Evolutionary conservation across 2,797 vertebrate genomes (phyloP), one percentile per base, ranked within the genome.

Genomic region (Dendrocincla tyrannina): DNA sequence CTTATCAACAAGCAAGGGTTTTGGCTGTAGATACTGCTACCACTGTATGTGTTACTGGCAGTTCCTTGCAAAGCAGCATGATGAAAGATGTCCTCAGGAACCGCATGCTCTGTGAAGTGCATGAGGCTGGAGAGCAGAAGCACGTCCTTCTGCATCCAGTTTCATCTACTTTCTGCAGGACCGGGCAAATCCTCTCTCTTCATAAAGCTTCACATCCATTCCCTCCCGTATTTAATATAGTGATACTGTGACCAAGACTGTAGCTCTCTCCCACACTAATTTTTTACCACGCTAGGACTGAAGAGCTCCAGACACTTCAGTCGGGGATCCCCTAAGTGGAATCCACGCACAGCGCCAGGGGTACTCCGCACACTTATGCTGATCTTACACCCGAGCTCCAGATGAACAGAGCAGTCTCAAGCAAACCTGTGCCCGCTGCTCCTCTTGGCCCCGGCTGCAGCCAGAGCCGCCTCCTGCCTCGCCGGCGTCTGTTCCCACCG

Each of bases 301-400:
- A 55, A 50, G 16, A 18, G 2, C 35, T 75, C 42, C 56, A 13
- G 37, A 28, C 0, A 25, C 24, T 32, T 53, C 44, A 27, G 13
- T 4, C 3, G 18, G n/a, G 32, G 47, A 78, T 24, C 49, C 53
- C 58, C 49, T 17, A n/a, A 22, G 30, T 4, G 6, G 17, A 58
- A 75, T 3, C 39, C 42, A 60, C 5, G 11, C 73, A 20, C 3
- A 37, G 20, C 74, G 39, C 30, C 78, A 35, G 25, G 10, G 32
- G 14, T 52, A 28, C 13, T 35, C 16, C 3, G 5, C 33, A 28
- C 44, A 4, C 27, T 39, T 13, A 10, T 0, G 23, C 22, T 7
- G 10, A 25, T 18, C 13, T 20, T 2, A 30, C 80, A 59, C 49
- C 42, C 19, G 0, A 27, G 41, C 0, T 5, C 37, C 47, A 17